Evolutionary conservation across 2,888 invertebrate genomes (phyloP).

Genomic region (Agonopterix heracliana): DNA sequence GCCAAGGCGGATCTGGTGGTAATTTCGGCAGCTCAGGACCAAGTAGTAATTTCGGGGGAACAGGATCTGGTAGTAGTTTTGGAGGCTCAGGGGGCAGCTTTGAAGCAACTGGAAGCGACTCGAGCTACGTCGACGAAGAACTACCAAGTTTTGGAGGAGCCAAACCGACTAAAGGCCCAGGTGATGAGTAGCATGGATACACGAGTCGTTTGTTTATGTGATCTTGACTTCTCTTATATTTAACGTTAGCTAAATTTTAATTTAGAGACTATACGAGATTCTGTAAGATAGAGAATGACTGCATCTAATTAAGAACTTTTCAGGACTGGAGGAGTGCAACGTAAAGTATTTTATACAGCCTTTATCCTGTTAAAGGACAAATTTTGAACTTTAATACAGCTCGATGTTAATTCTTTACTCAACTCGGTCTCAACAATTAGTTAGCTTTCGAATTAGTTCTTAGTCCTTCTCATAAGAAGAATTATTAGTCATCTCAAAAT

Average conservation of each 20-base stretch:
- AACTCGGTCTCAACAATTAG: no score
- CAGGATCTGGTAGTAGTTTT: slow-evolving; percentile 5
- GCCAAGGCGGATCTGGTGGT: background rate
- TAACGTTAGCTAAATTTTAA: background rate
- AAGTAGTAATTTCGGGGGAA: background rate
- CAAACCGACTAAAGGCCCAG: slow-evolving; percentile 49
- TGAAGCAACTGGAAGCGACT: slow-evolving; percentile 17
- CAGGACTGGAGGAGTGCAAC: no score
- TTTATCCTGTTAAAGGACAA: no score
- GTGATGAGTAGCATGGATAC: slow-evolving; percentile 63
- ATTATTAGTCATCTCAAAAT: background rate
- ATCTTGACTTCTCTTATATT: slow-evolving; percentile 38
- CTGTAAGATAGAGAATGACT: no score
- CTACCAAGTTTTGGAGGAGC: slow-evolving; percentile 39
- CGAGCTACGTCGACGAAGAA: slow-evolving; percentile 55
- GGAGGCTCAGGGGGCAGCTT: slow-evolving; percentile 6
- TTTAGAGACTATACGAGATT: no score
- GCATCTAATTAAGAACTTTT: no score
- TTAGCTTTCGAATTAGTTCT: no score
- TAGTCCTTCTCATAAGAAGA: no score
- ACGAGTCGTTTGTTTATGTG: slow-evolving; percentile 55
- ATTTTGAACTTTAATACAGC: no score
- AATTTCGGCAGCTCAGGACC: background rate
- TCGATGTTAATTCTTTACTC: no score
- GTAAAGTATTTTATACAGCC: no score